Percentiles rank a stretch among this genome's conserved stretches.
Conservation (phyloP, 1,140 invertebrate genomes). For the Ostrea denselamellosa region DNA sequence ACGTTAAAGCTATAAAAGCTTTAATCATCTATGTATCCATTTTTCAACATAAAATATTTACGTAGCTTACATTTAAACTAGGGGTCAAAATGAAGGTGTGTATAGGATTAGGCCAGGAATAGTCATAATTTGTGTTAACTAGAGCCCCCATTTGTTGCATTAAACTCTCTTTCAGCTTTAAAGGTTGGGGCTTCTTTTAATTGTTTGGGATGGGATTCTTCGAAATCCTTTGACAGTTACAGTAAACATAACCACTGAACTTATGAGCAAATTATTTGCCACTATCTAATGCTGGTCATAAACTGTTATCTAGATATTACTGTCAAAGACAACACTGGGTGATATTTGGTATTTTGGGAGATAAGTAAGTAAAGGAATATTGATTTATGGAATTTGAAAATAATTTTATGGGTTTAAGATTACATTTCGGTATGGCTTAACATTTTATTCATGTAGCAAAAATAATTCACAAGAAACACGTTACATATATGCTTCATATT, state of each 20-base stretch:
- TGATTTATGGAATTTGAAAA: background rate
- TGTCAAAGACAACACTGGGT: background rate
- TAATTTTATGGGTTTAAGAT: background rate
- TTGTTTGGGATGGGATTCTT: background rate
- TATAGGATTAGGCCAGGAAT: background rate
- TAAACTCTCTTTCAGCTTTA: no score
- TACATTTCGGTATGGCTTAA: background rate
- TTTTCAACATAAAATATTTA: no score
- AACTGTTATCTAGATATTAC: background rate
- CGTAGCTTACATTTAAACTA: background rate
- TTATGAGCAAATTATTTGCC: background rate
- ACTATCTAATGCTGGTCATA: background rate
- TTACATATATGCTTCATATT: no score
- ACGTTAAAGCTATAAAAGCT: no score
- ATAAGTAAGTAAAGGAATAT: slow-evolving; percentile 20
- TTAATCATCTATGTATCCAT: no score
- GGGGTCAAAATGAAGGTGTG: background rate
- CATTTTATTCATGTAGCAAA: background rate
- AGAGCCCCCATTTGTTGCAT: no score
- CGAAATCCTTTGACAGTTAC: background rate
- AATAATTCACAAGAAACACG: background rate
- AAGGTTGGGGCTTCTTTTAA: background rate
- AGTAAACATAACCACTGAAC: background rate
- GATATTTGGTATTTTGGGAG: background rate
- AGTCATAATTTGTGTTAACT: background rate